Evolutionary conservation across 2,113 vertebrate genomes (phyloP).

Genomic region (Colius striatus): DNA sequence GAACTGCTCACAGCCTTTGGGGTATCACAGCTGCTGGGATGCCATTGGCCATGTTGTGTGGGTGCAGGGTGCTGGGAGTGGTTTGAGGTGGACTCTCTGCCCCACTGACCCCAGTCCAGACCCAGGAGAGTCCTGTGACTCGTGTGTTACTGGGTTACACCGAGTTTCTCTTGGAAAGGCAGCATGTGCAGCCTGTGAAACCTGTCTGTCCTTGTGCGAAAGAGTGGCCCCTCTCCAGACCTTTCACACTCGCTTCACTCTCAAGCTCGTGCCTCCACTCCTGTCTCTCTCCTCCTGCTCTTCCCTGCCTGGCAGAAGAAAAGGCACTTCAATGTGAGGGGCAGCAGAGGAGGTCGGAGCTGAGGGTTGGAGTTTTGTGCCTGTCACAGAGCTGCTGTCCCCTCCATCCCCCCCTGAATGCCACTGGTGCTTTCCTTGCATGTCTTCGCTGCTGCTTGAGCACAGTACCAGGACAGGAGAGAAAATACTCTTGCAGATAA

Average conservation of each 20-base stretch:
- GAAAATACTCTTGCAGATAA: neutral
- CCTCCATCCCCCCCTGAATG: neutral
- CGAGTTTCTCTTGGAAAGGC: neutral
- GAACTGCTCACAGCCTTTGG: neutral
- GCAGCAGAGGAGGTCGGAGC: neutral
- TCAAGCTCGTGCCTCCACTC: neutral
- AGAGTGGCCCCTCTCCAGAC: neutral
- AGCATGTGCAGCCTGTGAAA: neutral
- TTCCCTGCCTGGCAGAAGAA: neutral
- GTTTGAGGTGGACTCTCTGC: neutral
- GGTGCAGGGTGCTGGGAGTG: fast-evolving
- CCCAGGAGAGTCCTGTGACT: neutral
- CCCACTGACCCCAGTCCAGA: fast-evolving
- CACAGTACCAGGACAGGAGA: neutral
- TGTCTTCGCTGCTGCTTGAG: neutral
- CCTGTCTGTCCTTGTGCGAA: fast-evolving
- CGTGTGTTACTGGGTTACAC: neutral
- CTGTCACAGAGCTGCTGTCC: neutral
- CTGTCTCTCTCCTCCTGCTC: neutral
- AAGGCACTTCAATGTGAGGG: neutral
- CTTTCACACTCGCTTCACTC: fast-evolving
- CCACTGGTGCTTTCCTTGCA: neutral
- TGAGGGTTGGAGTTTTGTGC: neutral
- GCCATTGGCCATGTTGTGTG: fast-evolving
- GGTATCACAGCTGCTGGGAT: neutral